Base-by-base conservation (phyloP, 1,140 invertebrate genomes). In the Lethrus apterus region DNA sequence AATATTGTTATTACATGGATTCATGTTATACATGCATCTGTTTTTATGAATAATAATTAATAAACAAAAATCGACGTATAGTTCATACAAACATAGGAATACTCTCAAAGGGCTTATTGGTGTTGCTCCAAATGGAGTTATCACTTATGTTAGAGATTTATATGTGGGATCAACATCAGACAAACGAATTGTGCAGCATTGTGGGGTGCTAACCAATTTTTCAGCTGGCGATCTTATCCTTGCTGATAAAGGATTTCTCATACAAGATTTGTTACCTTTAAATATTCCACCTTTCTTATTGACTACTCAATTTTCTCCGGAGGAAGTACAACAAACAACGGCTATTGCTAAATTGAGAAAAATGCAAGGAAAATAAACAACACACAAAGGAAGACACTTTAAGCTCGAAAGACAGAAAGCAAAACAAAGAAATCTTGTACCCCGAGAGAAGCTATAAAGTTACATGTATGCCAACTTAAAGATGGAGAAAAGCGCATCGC, bases 201-300 rank as follows among this genome's bases (percentile, higher is more conserved):
- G 45, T 47, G 35, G 45, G 2, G 18, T 47, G 4, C 7, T 26
- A 13, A 20, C 13, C 8, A 26, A 30, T 18, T 5, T 40, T 10
- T 24, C 5, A 14, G 3, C 31, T 29, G 26, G 45, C 10, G 45
- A 47, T 21, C 17, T 47, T 9, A 41, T 47, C 9, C n/a, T 47
- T 18, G 45, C 34, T 11, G 34, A 47, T 38, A 38, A 41, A n/a
- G 45, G 45, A 13, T 47, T 47, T 31, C 14, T 40, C 7, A 47
- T 47, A 21, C 7, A 38, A 18, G 45, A 38, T 41, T 7, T 47
- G 9, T 29, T 41, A 24, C 36, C 34, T 30, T 38, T 47, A 41
- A 47, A 47, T 24, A 47, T 47, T 11, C 45, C 45, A 11, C 45
- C 34, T 19, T 47, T 47, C 41, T 32, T 47, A 20, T 29, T n/a